phyloP scores from a whole-genome alignment of 37 sponge, comb jelly and placozoan genomes.

The Dysidea cf. avara region DNA sequence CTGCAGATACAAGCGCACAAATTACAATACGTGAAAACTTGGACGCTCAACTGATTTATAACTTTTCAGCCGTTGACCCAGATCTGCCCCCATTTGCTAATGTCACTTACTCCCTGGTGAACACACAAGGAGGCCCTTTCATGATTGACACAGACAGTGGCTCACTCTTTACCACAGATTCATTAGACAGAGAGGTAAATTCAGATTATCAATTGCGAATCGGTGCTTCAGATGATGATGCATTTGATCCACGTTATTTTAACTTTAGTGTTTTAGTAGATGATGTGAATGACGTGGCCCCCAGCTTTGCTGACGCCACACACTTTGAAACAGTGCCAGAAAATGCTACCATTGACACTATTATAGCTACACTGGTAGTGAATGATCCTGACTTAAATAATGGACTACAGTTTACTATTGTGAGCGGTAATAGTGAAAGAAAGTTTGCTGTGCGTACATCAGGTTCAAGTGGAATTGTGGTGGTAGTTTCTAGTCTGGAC shows the following conservation, averaged over 20 bases:
- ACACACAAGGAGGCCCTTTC: neutral
- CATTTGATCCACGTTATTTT: neutral
- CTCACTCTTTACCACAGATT: neutral
- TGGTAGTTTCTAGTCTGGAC: slow-evolving; percentile 35
- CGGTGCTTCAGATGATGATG: slow-evolving; percentile 24
- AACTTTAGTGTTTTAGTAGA: slow-evolving; percentile 28
- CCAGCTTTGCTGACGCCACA: slow-evolving; percentile 1
- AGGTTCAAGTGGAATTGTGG: slow-evolving; percentile 29
- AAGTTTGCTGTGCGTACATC: slow-evolving; percentile 45
- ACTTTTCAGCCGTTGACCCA: slow-evolving; percentile 27
- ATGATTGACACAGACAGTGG: slow-evolving; percentile 45
- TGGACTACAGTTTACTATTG: slow-evolving; percentile 39
- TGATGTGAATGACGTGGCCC: slow-evolving; percentile 52
- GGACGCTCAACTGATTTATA: neutral
- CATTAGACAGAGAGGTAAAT: slow-evolving; percentile 32
- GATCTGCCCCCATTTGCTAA: slow-evolving; percentile 28
- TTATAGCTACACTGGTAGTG: slow-evolving; percentile 22
- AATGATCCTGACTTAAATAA: slow-evolving; percentile 36
- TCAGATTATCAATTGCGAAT: slow-evolving; percentile 9
- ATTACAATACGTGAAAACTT: slow-evolving; percentile 7
- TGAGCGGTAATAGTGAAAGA: slow-evolving; percentile 19
- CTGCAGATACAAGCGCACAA: neutral
- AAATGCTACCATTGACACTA: neutral
- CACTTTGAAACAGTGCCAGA: slow-evolving; percentile 25
- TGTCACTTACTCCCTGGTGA: slow-evolving; percentile 25